These are phyloP conservation scores for Ceramica pisi DNA, from an alignment of 2,888 invertebrate genomes.

Conservation along the genomic window DNA sequence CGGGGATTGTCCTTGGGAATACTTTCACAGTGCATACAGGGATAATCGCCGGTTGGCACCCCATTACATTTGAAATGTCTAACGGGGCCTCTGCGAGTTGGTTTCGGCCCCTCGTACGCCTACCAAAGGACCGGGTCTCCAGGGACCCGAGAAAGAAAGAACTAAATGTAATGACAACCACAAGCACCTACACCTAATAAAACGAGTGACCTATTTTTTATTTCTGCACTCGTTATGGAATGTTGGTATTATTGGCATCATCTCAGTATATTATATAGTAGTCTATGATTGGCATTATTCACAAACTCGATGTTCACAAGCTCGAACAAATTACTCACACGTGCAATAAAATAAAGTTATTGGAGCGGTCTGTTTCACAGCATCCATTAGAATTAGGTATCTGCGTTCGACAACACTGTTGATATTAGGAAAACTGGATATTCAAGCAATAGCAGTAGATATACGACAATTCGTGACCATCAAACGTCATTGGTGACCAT, in stretches of 20 bases:
- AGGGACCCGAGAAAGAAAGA: too few species aligned
- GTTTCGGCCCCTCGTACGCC: too few species aligned
- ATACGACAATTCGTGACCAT: neutral
- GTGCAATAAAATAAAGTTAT: slow-evolving; percentile 12
- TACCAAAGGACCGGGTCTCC: too few species aligned
- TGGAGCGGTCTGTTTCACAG: slow-evolving; percentile 15
- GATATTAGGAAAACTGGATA: slow-evolving; percentile 23
- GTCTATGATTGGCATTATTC: neutral
- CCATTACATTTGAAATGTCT: too few species aligned
- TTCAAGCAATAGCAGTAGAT: neutral
- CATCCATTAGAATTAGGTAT: slow-evolving; percentile 33
- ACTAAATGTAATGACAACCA: neutral
- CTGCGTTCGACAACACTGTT: slow-evolving; percentile 11
- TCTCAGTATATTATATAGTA: too few species aligned
- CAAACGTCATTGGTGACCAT: neutral
- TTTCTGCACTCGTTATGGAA: neutral
- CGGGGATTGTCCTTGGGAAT: too few species aligned
- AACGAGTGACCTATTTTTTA: too few species aligned
- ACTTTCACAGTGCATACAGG: too few species aligned
- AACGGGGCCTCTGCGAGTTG: too few species aligned
- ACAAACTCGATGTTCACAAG: neutral
- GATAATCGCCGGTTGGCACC: too few species aligned
- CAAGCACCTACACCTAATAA: neutral
- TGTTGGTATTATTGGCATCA: neutral
- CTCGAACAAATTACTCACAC: slow-evolving; percentile 25